phyloP scores from a whole-genome alignment of 2,888 invertebrate species.

The Andrena minutula region DNA sequence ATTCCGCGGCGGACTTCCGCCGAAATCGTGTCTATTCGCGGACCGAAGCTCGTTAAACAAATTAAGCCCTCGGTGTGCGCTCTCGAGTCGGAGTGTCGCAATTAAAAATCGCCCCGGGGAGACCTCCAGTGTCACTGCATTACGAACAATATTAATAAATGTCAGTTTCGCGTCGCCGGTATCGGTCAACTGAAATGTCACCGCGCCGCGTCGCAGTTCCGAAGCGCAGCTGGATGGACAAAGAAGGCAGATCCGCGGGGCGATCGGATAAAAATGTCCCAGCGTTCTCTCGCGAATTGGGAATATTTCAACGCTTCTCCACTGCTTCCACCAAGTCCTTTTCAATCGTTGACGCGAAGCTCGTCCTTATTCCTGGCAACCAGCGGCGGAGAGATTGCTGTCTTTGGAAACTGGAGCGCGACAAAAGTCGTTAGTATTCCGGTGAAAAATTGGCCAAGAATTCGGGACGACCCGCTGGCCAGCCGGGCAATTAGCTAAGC shows the following conservation, averaged over 20 bases:
- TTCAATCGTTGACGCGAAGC: too few relatives aligned
- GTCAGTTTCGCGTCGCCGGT: too few relatives aligned
- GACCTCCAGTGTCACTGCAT: not conserved
- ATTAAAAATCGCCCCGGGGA: constrained; percentile 3
- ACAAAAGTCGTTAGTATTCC: not conserved
- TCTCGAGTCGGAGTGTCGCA: not conserved
- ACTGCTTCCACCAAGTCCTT: too few relatives aligned
- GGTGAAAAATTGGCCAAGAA: constrained; percentile 12
- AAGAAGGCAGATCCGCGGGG: too few relatives aligned
- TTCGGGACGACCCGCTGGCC: not conserved
- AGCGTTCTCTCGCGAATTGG: too few relatives aligned
- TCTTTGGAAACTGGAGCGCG: not conserved
- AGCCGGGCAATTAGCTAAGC: constrained; percentile 24
- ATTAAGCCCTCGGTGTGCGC: constrained; percentile 5
- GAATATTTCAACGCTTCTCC: too few relatives aligned
- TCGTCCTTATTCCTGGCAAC: too few relatives aligned
- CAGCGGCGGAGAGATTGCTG: not conserved
- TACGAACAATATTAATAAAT: not conserved
- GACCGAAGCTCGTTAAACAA: constrained; percentile 4
- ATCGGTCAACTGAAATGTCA: too few relatives aligned
- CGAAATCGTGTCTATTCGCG: not conserved
- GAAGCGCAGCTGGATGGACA: too few relatives aligned
- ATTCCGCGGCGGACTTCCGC: not conserved
- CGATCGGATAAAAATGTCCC: too few relatives aligned
- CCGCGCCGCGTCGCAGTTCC: too few relatives aligned